Evolutionary conservation across 2,888 invertebrate species (phyloP), one percentile per base, ranked within the genome.

Genomic region (Drosophila meridiana): DNA sequence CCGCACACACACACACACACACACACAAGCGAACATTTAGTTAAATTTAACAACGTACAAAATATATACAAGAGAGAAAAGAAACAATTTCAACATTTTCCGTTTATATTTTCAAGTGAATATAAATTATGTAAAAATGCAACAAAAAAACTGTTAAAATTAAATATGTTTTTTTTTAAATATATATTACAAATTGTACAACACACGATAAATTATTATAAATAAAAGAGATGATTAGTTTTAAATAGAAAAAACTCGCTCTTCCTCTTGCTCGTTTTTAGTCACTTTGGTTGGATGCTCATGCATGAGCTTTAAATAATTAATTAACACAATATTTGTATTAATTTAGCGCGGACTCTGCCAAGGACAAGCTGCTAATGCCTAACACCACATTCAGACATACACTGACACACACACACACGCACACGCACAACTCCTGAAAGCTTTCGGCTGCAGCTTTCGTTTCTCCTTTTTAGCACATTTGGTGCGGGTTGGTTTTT

Each of bases 101-200:
- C 59, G 62, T 84, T 84, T 89, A 76, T 89, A 87, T 89, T 83
- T 83, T 55, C 30, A 34, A 53, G 56, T 64, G 75, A 83, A 86
- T 83, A 86, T 87, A 87, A 83, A 78, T 89, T 38, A 50, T 87
- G 84, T 83, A 80, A 80, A 89, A 74, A 76, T 67, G 61, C 72
- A 58, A 73, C 66, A 68, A 59, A 56, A 73, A 69, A 67, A 58
- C 8, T 60, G 66, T 70, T 69, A 71, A 64, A 61, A 43, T 73
- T 60, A 65, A 55, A 68, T 65, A 14, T n/a, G 30, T 52, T 45
- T 59, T 47, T 62, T 34, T 43, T 53, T 34, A 34, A 20, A 61
- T 58, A 64, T 67, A 67, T 70, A 69, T 63, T 65, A 50, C 64
- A 68, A 69, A 65, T 45, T 76, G 76, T 88, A 87, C 75, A 76